Conservation (phyloP, 2,797 vertebrate genomes). For the Scolopax rusticola region DNA sequence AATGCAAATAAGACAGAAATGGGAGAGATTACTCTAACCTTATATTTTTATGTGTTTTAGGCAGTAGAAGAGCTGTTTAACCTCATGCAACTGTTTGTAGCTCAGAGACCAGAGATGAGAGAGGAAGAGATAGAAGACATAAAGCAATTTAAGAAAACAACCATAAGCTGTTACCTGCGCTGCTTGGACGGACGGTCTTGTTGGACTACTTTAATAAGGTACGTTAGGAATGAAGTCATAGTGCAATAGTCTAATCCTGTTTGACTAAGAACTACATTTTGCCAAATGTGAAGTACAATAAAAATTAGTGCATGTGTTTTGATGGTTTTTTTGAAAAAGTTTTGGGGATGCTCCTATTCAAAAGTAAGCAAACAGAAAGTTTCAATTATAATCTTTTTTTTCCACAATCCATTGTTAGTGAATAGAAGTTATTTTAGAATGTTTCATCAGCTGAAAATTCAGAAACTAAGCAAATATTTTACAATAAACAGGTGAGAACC, state of each 20-base stretch:
- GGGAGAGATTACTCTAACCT: not conserved
- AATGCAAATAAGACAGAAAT: not conserved
- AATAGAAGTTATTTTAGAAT: not conserved
- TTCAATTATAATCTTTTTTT: not conserved
- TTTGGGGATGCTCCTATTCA: not conserved
- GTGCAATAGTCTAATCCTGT: too few relatives aligned
- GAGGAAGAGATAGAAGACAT: constrained; percentile 96
- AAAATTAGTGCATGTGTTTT: not conserved
- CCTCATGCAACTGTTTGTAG: constrained; percentile 98
- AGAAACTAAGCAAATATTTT: not conserved
- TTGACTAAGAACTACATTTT: not conserved
- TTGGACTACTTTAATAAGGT: constrained; percentile 99
- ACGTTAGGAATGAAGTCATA: not conserved
- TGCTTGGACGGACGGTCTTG: constrained; percentile 98
- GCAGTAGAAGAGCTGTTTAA: constrained; percentile 98
- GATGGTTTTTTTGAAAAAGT: not conserved
- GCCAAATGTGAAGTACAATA: not conserved
- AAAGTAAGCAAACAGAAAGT: not conserved
- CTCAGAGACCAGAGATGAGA: constrained; percentile 95
- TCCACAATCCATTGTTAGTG: not conserved
- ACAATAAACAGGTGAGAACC: not conserved
- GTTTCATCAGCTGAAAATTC: not conserved
- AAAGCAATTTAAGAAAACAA: constrained; percentile 99
- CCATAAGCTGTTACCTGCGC: constrained; percentile 98
- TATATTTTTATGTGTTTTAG: constrained; percentile 75